Percentiles rank a stretch among this genome's conserved stretches.
Evolutionary conservation across 2,797 vertebrate species (phyloP).

Genomic region (Sarcoramphus papa): DNA sequence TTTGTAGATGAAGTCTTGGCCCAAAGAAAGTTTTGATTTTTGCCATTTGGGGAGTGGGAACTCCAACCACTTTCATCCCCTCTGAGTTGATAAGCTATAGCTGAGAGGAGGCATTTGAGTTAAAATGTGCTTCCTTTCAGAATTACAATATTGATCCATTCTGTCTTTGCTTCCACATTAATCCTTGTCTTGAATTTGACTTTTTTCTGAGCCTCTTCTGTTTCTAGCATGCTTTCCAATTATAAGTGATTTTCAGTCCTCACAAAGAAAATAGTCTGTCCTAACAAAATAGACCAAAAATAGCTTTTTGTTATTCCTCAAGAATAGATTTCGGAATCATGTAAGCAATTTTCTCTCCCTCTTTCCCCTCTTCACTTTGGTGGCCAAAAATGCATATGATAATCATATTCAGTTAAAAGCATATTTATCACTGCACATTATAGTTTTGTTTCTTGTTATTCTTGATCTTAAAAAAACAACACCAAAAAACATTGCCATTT

Average conservation of each 20-base stretch:
- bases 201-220: constrained; percentile 8
- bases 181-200: not conserved
- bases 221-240: not conserved
- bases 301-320: not conserved
- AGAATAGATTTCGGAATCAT: not conserved
- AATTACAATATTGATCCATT: not conserved
- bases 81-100: not conserved
- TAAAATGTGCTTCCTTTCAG: not conserved
- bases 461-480: not conserved
- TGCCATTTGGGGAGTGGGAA: not conserved
- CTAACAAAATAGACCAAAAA: not conserved
- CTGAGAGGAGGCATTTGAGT: not conserved
- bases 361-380: not conserved
- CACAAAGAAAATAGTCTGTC: not conserved
- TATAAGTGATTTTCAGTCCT: not conserved
- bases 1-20: not conserved
- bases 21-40: not conserved
- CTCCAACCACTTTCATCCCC: not conserved
- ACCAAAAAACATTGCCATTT: not conserved
- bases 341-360: not conserved
- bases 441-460: not conserved
- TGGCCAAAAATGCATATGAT: not conserved
- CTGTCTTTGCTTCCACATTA: not conserved
- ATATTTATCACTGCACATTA: not conserved
- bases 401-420: not conserved